Conservation (phyloP, 2,888 invertebrate genomes). For the Scaptomyza polygonia region DNA sequence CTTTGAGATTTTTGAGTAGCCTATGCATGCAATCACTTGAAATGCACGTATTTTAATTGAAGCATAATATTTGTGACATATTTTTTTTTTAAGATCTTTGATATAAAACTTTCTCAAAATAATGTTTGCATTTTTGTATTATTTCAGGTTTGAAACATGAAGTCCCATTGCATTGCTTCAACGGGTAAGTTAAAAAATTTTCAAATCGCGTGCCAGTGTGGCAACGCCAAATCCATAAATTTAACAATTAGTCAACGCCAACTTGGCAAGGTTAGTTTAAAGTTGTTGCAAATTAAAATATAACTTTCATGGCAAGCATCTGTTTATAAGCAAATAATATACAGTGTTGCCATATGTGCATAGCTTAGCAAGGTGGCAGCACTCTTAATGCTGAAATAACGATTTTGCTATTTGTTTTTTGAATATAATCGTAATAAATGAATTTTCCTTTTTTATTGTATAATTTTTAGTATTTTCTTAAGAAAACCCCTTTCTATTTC, state of each 20-base stretch:
- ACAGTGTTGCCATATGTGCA: background rate
- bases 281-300: background rate
- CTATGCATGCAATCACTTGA: conserved; percentile 17
- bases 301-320: background rate
- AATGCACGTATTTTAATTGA: conserved; percentile 1
- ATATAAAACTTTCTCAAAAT: background rate
- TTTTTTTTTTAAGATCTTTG: background rate
- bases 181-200: no score
- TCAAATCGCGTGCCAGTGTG: background rate
- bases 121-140: background rate
- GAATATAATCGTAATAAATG: no score
- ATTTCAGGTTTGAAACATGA: background rate
- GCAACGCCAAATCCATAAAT: background rate
- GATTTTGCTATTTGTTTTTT: no score
- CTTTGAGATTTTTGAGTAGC: conserved; percentile 4
- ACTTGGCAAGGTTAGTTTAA: background rate
- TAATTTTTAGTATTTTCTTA: conserved; percentile 5
- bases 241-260: conserved; percentile 2
- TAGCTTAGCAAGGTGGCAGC: background rate
- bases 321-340: background rate
- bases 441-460: background rate
- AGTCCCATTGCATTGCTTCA: background rate
- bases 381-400: no score
- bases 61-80: background rate
- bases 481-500: no score